These are phyloP conservation scores for Pseudopipra pipra DNA, from an alignment of 2,113 vertebrate genomes.

Conservation along the genomic window DNA sequence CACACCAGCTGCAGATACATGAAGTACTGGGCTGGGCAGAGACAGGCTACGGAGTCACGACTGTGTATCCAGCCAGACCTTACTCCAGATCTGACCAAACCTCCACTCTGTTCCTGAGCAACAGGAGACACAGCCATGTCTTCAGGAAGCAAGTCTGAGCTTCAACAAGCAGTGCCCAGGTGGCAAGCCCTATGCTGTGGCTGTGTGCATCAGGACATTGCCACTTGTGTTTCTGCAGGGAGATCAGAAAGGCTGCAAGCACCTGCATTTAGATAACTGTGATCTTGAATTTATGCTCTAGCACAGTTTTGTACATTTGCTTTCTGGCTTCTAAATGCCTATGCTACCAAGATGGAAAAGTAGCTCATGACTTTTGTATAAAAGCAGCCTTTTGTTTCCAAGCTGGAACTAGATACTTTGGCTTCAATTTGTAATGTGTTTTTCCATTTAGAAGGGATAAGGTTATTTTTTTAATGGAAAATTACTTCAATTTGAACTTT, in stretches of 20 bases:
- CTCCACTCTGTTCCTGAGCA: not conserved
- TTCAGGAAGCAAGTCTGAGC: not conserved
- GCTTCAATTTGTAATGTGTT: not conserved
- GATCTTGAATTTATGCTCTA: not conserved
- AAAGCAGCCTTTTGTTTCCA: not conserved
- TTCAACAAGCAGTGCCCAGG: not conserved
- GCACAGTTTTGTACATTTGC: not conserved
- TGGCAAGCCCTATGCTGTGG: not conserved
- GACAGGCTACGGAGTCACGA: not conserved
- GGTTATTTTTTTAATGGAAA: not conserved
- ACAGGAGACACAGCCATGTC: rapidly evolving
- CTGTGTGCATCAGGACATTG: not conserved
- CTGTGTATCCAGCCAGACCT: not conserved
- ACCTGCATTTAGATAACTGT: not conserved
- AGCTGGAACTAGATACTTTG: not conserved
- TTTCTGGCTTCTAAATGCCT: not conserved
- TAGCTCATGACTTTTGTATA: not conserved
- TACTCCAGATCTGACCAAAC: not conserved
- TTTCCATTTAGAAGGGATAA: not conserved
- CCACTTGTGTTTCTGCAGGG: not conserved
- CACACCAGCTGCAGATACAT: not conserved
- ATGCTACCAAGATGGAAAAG: not conserved
- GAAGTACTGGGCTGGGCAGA: not conserved
- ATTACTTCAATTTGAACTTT: not conserved
- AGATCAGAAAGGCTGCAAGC: not conserved